Percentiles rank a stretch among this genome's conserved stretches.
phyloP scores from a whole-genome alignment of 1,140 invertebrate species.

The Brachionus angularis region DNA sequence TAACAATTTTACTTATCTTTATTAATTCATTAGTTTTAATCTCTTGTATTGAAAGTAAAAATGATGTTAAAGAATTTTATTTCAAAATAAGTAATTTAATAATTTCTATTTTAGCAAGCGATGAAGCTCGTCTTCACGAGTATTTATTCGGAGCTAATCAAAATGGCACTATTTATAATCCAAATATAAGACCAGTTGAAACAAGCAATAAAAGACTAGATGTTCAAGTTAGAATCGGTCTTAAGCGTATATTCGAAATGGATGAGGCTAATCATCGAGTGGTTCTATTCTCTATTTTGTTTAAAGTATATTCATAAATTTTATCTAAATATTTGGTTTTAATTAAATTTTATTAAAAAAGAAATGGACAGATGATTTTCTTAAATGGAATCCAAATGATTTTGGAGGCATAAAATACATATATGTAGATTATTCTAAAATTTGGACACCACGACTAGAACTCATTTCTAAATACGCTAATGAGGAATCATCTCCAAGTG shows the following conservation, averaged over 20 bases:
- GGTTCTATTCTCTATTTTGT: constrained; percentile 9
- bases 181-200: constrained; percentile 17
- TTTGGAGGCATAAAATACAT: constrained; percentile 23
- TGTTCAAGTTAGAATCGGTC: neutral
- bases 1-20: no score
- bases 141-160: neutral
- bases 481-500: constrained; percentile 1
- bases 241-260: constrained; percentile 42
- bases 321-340: neutral
- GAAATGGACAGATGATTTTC: constrained; percentile 36
- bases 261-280: constrained; percentile 28
- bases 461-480: neutral
- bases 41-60: no score
- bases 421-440: constrained; percentile 42
- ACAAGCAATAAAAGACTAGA: neutral
- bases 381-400: constrained; percentile 24
- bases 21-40: no score
- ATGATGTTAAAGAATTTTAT: no score
- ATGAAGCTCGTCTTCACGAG: constrained; percentile 11
- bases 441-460: constrained; percentile 26
- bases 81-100: neutral
- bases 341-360: neutral
- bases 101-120: constrained; percentile 4
- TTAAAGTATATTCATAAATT: no score
- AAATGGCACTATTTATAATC: constrained; percentile 16